Percentiles rank a stretch among this genome's conserved stretches.
These are phyloP conservation scores for Bovichtus diacanthus DNA, from an alignment of 2,797 vertebrate genomes.

Conservation along the genomic window DNA sequence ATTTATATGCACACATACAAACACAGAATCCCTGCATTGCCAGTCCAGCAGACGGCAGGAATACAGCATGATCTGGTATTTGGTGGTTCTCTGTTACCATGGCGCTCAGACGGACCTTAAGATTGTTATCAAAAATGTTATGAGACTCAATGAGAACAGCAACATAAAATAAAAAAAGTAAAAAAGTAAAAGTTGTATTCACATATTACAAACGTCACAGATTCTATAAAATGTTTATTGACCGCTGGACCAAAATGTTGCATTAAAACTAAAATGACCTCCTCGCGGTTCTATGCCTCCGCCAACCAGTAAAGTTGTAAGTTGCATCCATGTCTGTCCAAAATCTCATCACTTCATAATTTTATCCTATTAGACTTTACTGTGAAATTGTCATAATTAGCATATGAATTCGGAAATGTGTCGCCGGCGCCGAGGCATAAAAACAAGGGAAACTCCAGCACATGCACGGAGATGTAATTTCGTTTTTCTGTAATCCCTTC, in stretches of 20 bases:
- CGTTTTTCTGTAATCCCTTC: not conserved
- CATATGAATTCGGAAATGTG: too few species aligned
- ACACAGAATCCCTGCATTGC: constrained; percentile 17
- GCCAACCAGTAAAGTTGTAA: too few species aligned
- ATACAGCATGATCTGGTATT: not conserved
- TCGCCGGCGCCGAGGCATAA: too few species aligned
- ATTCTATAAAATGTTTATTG: not conserved
- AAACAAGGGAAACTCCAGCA: not conserved
- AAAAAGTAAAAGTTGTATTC: not conserved
- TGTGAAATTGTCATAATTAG: too few species aligned
- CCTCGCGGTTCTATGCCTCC: too few species aligned
- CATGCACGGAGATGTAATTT: not conserved
- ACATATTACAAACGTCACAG: not conserved
- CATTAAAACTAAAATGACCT: too few species aligned
- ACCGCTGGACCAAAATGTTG: not conserved
- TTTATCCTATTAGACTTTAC: too few species aligned
- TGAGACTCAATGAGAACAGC: not conserved
- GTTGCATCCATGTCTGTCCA: too few species aligned
- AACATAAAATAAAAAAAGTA: not conserved
- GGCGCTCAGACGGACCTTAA: constrained; percentile 10
- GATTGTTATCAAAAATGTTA: not conserved
- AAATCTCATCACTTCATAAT: too few species aligned
- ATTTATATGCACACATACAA: not conserved
- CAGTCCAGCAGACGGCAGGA: constrained; percentile 13
- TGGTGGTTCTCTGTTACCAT: constrained; percentile 17